Percentiles rank a stretch among this genome's conserved stretches.
phyloP scores from a whole-genome alignment of 2,113 vertebrate genomes.

The Menura novaehollandiae region DNA sequence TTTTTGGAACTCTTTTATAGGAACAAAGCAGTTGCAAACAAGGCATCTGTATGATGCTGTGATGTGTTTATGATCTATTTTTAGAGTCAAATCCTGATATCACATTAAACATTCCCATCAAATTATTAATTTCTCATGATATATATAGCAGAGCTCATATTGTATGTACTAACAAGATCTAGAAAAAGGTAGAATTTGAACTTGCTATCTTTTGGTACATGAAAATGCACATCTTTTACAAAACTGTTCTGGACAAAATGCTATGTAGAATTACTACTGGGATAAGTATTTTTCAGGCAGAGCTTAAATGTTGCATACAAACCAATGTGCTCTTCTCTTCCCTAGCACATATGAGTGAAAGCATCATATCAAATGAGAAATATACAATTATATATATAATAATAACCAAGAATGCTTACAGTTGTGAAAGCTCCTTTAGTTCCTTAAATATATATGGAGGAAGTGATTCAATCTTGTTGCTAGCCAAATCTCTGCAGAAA shows the following conservation, averaged over 20 bases:
- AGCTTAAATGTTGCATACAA: neutral
- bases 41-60: neutral
- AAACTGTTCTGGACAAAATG: neutral
- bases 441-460: constrained; percentile 82
- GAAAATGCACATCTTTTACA: neutral
- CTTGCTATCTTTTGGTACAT: neutral
- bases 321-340: neutral
- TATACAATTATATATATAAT: neutral
- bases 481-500: constrained; percentile 86
- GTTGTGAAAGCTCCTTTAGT: constrained; percentile 88
- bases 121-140: neutral
- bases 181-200: neutral
- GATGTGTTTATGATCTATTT: neutral
- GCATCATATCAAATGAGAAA: neutral
- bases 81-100: neutral
- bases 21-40: neutral
- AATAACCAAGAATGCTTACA: constrained; percentile 78
- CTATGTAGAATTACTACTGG: neutral
- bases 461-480: constrained; percentile 86
- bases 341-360: neutral
- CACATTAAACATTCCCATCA: neutral
- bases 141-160: neutral
- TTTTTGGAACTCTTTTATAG: neutral
- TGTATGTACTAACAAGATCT: neutral
- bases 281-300: neutral